phyloP scores from a whole-genome alignment of 1,140 invertebrate species.

The Listronotus bonariensis region DNA sequence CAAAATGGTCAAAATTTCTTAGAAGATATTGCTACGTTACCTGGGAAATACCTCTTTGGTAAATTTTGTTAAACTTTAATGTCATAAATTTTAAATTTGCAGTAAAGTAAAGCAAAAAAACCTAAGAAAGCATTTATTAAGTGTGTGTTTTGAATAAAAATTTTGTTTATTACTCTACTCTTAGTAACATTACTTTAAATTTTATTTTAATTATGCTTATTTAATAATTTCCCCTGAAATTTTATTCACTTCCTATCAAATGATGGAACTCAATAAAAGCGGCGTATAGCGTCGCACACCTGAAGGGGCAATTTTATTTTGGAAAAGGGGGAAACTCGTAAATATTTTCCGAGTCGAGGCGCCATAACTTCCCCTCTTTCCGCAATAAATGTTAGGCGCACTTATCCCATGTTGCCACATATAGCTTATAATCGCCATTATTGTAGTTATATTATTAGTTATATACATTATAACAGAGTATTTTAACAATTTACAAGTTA shows the following conservation, averaged over 20 bases:
- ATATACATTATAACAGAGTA: too few relatives aligned
- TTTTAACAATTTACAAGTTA: too few relatives aligned
- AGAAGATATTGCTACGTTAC: too few relatives aligned
- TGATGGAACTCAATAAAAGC: constrained; percentile 13
- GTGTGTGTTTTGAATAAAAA: too few relatives aligned
- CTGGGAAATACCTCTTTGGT: too few relatives aligned
- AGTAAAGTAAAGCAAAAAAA: too few relatives aligned
- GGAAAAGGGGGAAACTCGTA: constrained; percentile 35
- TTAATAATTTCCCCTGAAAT: too few relatives aligned
- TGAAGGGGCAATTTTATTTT: constrained; percentile 18
- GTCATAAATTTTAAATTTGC: too few relatives aligned
- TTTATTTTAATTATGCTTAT: not conserved
- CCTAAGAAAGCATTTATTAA: too few relatives aligned
- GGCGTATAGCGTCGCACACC: constrained; percentile 18
- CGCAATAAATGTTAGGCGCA: constrained; percentile 20
- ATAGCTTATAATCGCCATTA: not conserved
- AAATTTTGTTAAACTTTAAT: too few relatives aligned
- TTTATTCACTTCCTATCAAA: constrained; percentile 1
- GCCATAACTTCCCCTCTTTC: constrained; percentile 23
- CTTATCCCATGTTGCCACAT: constrained; percentile 13
- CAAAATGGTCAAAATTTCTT: too few relatives aligned
- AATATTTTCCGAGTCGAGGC: constrained; percentile 36
- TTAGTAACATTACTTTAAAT: not conserved
- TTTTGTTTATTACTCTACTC: not conserved
- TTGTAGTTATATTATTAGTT: too few relatives aligned